These are phyloP conservation scores for Ceryle rudis DNA, from an alignment of 2,797 vertebrate genomes.

Conservation along the genomic window DNA sequence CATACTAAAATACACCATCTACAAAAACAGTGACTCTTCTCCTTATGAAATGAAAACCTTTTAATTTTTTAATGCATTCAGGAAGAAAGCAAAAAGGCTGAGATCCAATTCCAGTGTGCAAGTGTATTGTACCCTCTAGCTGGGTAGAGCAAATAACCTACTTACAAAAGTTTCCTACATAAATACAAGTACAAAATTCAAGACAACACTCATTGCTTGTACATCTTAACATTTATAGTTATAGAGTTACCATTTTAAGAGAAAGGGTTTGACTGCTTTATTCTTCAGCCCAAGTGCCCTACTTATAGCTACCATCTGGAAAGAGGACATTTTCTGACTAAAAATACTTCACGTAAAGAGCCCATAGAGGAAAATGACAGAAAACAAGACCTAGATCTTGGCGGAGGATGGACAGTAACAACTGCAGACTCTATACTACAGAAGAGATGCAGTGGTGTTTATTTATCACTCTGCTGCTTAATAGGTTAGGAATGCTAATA, in stretches of 20 bases:
- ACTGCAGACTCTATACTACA: background rate
- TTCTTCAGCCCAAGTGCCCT: constrained; percentile 13
- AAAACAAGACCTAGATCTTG: background rate
- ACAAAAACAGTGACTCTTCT: background rate
- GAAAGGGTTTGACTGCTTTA: background rate
- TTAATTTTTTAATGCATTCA: background rate
- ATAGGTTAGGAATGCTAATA: background rate
- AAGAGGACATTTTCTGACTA: background rate
- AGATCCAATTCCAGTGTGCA: background rate
- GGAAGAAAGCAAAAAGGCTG: background rate
- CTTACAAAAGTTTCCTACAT: background rate
- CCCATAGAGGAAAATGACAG: background rate
- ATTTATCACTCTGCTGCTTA: background rate
- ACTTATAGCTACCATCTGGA: constrained; percentile 6
- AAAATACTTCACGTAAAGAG: background rate
- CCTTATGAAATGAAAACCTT: background rate
- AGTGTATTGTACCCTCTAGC: background rate
- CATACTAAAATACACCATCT: background rate
- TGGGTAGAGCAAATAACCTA: background rate
- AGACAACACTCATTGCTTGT: background rate
- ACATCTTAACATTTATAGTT: background rate
- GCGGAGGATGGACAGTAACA: background rate
- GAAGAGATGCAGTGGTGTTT: background rate
- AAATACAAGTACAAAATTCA: background rate
- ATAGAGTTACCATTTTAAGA: background rate